Percentiles rank a stretch among this genome's conserved stretches.
phyloP scores from a whole-genome alignment of 2,113 vertebrate species.

The Megaptera novaeangliae region DNA sequence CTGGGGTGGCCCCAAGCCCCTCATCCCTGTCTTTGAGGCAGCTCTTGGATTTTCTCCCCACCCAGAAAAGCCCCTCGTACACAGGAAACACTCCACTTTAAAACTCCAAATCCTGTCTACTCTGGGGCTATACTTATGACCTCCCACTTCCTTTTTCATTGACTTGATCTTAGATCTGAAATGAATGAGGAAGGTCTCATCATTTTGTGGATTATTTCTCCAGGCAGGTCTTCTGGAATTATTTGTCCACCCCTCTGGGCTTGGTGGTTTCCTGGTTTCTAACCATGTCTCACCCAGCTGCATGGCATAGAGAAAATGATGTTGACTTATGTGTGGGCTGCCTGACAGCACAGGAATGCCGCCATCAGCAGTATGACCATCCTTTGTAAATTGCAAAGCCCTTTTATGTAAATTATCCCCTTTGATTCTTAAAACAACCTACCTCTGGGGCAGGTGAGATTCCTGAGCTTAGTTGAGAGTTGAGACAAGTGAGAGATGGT shows the following conservation, averaged over 20 bases:
- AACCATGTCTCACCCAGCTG: neutral
- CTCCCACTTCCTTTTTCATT: neutral
- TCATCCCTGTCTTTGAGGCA: neutral
- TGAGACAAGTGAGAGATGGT: neutral
- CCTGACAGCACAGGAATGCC: neutral
- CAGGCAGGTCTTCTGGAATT: neutral
- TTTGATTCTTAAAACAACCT: neutral
- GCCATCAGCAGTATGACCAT: neutral
- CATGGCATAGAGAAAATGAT: neutral
- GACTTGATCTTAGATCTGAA: neutral
- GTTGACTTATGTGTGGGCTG: neutral
- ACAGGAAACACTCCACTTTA: too few species aligned
- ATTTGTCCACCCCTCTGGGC: neutral
- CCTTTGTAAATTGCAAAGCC: neutral
- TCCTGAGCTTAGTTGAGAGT: neutral
- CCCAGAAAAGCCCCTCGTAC: neutral
- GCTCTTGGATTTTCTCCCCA: neutral
- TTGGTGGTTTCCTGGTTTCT: neutral
- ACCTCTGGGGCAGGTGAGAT: neutral
- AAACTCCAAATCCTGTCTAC: neutral
- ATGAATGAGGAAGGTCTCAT: neutral
- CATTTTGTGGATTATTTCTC: neutral
- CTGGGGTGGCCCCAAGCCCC: neutral
- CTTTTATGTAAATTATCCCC: neutral
- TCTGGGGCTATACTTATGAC: neutral